Percentiles rank a stretch among this genome's conserved stretches.
phyloP scores from a whole-genome alignment of 1,140 invertebrate species.

The Drosophila cardini region DNA sequence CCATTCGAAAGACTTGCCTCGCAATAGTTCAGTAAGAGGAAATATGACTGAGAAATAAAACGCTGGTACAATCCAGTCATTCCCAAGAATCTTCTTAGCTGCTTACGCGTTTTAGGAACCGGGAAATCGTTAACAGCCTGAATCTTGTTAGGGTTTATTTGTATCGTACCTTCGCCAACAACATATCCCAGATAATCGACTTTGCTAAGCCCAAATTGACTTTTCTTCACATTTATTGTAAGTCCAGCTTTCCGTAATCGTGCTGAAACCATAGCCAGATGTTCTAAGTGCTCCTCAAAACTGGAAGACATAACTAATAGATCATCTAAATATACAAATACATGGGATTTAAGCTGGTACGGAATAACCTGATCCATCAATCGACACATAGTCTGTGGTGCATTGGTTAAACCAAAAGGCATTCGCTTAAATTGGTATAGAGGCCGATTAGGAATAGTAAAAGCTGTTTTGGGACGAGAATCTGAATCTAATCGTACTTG shows the following conservation, averaged over 20 bases:
- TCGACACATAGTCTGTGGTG: conserved; percentile 26
- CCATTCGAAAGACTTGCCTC: conserved; percentile 1
- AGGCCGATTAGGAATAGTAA: conserved; percentile 59
- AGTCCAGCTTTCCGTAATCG: neutral
- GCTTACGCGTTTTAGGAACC: neutral
- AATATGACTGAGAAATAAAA: conserved; percentile 2
- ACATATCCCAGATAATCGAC: neutral
- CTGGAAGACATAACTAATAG: neutral
- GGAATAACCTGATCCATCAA: conserved; percentile 7
- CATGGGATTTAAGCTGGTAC: neutral
- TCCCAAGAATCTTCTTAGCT: neutral
- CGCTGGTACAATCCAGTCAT: neutral
- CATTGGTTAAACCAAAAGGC: conserved; percentile 57
- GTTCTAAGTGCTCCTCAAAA: neutral
- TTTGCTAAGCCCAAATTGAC: neutral
- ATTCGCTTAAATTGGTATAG: conserved; percentile 60
- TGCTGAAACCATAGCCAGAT: neutral
- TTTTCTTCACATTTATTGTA: neutral
- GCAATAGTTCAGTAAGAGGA: neutral
- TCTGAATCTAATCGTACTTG: neutral
- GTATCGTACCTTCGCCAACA: neutral
- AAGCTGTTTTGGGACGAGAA: conserved; percentile 16
- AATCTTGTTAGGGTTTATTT: neutral
- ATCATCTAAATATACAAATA: neutral
- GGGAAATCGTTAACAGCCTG: neutral